Base-by-base conservation (phyloP, 2,113 vertebrate species). In the Etia nguti region DNA sequence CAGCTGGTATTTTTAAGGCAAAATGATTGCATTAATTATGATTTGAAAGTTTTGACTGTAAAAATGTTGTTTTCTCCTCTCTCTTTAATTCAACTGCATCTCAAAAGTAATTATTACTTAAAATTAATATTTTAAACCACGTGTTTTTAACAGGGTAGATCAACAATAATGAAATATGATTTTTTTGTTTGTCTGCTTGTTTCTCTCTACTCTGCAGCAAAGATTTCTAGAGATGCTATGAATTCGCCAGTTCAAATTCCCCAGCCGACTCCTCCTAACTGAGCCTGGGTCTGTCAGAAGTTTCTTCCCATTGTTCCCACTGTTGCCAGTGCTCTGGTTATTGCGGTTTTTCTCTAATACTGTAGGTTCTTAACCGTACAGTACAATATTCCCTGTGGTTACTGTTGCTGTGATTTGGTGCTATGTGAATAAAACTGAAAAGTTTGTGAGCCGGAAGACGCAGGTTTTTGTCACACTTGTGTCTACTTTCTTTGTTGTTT, bases 381-480 rank as follows among this genome's bases (percentile, higher is more conserved):
- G 22, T 73, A 46, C 48, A 29, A 73, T 4, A 6, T 10, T 22
- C 24, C 24, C 18, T 7, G 15, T 7, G 68, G 41, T 1, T 16
- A 18, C 22, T 2, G 13, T 73, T 70, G 65, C 2, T 10, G 38
- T 70, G 13, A 70, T 70, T 24, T 70, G 22, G 16, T 18, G 7
- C 48, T 50, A 6, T 70, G 8, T 46, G 38, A 26, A 70, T 24
- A 10, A 43, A 70, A 22, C 7, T 15, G 36, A 70, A 43, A 43
- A 0, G 65, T 24, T 70, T 70, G 38, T 16, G 38, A 70, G 38
- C 65, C 0, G 0, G 38, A 24, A 16, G 8, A 43, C 2, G 3
- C 8, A 26, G 65, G 26, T 73, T 73, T 10, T 2, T 73, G 68
- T 46, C 22, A 24, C 8, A 18, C 46, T 73, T 73, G 12, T 48